phyloP scores from a whole-genome alignment of 2,797 vertebrate genomes.

The Thripadectes ignobilis region DNA sequence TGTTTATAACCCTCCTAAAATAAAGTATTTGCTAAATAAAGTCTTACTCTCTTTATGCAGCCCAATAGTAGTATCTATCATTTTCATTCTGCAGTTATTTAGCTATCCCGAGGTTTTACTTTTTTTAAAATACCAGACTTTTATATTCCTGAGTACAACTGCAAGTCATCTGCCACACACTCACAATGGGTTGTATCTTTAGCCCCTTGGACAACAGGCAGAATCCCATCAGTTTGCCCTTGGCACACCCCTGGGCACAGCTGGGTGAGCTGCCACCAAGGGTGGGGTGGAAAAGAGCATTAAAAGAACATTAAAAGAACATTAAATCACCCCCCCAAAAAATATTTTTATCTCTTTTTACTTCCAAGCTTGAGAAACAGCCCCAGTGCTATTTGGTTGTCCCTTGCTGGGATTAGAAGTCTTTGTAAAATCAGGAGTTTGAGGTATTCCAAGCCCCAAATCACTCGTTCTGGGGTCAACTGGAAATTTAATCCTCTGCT shows the following conservation, averaged over 20 bases:
- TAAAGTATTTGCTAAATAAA: background rate
- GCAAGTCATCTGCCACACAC: background rate
- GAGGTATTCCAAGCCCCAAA: background rate
- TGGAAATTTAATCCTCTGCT: background rate
- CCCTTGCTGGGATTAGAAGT: background rate
- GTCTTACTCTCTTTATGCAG: background rate
- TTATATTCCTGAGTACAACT: background rate
- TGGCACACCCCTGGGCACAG: too few species aligned
- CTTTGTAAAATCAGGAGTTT: background rate
- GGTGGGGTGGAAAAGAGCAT: accelerated
- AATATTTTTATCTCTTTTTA: background rate
- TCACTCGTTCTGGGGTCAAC: accelerated
- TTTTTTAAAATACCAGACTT: background rate
- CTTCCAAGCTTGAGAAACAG: background rate
- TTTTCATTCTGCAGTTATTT: background rate
- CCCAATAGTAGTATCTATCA: background rate
- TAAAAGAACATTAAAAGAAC: background rate
- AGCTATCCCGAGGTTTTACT: background rate
- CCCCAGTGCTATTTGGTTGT: too few species aligned
- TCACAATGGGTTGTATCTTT: background rate
- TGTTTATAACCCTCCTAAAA: background rate
- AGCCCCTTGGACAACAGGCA: background rate
- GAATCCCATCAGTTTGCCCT: background rate
- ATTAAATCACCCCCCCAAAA: too few species aligned
- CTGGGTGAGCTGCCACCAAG: background rate